A percentile compares a stretch with the other conserved stretches of the same genome.
These are phyloP conservation scores for Enteromius trimaculatus DNA, from an alignment of 2,797 vertebrate genomes.

Conservation along the genomic window DNA sequence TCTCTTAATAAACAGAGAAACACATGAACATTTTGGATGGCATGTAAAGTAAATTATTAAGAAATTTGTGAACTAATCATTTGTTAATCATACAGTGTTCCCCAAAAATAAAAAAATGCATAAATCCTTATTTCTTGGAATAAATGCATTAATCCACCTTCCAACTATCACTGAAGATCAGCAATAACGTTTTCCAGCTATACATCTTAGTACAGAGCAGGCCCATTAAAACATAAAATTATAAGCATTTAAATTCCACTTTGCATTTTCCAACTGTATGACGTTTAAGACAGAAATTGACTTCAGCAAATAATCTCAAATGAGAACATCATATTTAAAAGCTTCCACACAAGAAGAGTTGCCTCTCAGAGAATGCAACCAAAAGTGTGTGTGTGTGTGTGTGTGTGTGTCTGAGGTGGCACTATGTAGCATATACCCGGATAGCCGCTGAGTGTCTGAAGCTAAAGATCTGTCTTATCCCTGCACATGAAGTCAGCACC, in stretches of 20 bases:
- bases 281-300: too few species aligned
- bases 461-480: slow-evolving; percentile 37
- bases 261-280: too few species aligned
- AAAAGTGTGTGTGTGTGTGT: background rate
- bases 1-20: too few species aligned
- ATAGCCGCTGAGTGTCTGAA: slow-evolving; percentile 19
- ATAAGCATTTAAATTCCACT: too few species aligned
- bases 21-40: too few species aligned
- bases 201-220: background rate
- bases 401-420: background rate
- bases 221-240: too few species aligned
- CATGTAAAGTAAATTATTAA: too few species aligned
- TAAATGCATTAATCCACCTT: background rate
- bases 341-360: background rate
- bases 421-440: slow-evolving; percentile 10
- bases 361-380: background rate
- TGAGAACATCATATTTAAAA: background rate
- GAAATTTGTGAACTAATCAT: background rate
- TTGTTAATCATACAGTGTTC: background rate
- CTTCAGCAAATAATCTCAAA: background rate
- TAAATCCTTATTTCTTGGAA: background rate
- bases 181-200: background rate
- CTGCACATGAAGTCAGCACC: slow-evolving; percentile 44
- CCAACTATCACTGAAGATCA: background rate
- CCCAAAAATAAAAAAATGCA: background rate